These are phyloP conservation scores for Abscondita cerata DNA, from an alignment of 2,888 invertebrate species.

Conservation along the genomic window DNA sequence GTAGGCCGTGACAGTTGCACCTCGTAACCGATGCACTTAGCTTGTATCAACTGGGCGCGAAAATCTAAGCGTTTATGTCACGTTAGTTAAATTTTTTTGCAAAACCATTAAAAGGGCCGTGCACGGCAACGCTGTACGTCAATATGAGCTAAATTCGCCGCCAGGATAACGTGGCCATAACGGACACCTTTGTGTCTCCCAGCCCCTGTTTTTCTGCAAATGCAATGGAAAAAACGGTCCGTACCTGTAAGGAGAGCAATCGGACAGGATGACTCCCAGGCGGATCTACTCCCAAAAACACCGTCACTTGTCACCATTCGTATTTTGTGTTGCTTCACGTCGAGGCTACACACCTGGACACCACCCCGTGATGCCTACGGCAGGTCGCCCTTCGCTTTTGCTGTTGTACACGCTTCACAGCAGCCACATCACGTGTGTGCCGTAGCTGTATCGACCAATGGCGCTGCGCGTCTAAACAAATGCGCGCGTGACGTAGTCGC, in stretches of 20 bases:
- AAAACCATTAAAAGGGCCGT: slow-evolving; percentile 36
- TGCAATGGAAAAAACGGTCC: slow-evolving; percentile 5
- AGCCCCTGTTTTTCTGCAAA: slow-evolving; percentile 47
- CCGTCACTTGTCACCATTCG: slow-evolving; percentile 30
- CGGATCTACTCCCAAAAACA: slow-evolving; percentile 15
- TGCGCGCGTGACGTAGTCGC: slow-evolving; percentile 60
- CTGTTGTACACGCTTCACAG: slow-evolving; percentile 53
- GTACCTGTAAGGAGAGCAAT: slow-evolving; percentile 33
- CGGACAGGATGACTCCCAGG: slow-evolving; percentile 25
- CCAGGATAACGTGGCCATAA: slow-evolving; percentile 49
- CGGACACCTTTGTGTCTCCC: slow-evolving; percentile 47
- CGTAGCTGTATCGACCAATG: slow-evolving; percentile 60
- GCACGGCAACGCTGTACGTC: slow-evolving; percentile 49
- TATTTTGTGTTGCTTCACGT: slow-evolving; percentile 8
- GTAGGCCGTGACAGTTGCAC: too few species aligned
- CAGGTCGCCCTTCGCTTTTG: slow-evolving; percentile 52
- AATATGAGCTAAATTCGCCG: slow-evolving; percentile 35
- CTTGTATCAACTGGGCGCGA: not conserved
- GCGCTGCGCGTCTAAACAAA: slow-evolving; percentile 46
- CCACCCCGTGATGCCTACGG: slow-evolving; percentile 56
- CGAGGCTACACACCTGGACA: slow-evolving; percentile 41
- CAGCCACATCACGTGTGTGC: slow-evolving; percentile 45
- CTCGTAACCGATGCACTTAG: too few species aligned
- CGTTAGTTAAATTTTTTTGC: too few species aligned
- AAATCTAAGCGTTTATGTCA: too few species aligned